These are phyloP conservation scores for Chaenogobius annularis DNA, from an alignment of 2,113 vertebrate species.

Conservation along the genomic window DNA sequence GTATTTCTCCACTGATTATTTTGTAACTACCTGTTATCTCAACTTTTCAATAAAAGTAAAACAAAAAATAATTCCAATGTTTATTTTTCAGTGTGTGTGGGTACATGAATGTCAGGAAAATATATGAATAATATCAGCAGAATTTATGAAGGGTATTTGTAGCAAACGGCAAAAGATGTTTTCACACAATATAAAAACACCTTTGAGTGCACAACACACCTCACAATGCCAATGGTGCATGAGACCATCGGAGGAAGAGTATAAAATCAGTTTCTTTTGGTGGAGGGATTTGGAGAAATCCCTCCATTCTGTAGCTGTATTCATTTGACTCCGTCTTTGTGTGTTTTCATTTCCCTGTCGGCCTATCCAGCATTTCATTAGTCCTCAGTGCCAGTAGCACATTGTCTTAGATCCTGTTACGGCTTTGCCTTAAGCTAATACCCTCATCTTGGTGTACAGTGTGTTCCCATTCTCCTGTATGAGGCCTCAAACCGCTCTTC, in stretches of 20 bases:
- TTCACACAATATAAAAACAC: conserved; percentile 45
- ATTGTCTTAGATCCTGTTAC: conserved; percentile 74
- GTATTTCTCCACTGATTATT: conserved; percentile 47
- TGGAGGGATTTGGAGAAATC: conserved; percentile 69
- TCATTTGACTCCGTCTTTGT: conserved; percentile 70
- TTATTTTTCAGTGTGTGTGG: conserved; percentile 28
- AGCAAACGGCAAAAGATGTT: conserved; percentile 39
- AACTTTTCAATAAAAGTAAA: conserved; percentile 66
- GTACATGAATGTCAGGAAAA: not conserved
- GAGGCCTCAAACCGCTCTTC: conserved; percentile 40
- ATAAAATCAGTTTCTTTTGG: conserved; percentile 74
- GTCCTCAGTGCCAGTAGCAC: conserved; percentile 68
- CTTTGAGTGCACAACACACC: conserved; percentile 52
- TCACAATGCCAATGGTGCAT: conserved; percentile 52
- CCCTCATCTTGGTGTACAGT: conserved; percentile 67
- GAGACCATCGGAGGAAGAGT: conserved; percentile 62
- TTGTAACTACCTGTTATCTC: conserved; percentile 54
- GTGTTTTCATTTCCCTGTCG: conserved; percentile 67
- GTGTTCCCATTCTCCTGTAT: conserved; percentile 60
- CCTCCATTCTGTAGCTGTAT: conserved; percentile 69
- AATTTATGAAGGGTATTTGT: conserved; percentile 53
- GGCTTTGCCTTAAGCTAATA: conserved; percentile 74
- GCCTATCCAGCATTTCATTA: conserved; percentile 72
- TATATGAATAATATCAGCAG: not conserved
- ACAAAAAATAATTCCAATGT: conserved; percentile 8